Evolutionary conservation across 2,888 invertebrate species (phyloP), one percentile per base, ranked within the genome.

Genomic region (Theretra japonica): DNA sequence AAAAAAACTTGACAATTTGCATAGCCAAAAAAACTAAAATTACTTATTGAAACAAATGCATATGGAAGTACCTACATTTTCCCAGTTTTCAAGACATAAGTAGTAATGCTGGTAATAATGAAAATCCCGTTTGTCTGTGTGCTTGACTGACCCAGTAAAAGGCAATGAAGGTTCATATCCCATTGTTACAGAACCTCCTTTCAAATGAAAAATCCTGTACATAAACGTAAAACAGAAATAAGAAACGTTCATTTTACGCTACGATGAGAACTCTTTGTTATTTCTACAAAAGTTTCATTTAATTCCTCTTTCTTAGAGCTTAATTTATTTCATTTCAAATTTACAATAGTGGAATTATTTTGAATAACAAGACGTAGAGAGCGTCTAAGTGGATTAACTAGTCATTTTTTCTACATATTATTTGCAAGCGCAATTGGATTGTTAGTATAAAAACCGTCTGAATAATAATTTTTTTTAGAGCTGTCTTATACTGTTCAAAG

Each of bases 201-300:
- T n/a, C 53, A 53, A 53, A 53, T 53, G 53, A 53, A 53, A 53
- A 53, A 53, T 48, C 59, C 53, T 33, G 62, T n/a, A 41, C 59
- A 60, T 41, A 57, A 62, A 70, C 70, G 69, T 41, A 33, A 68
- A 48, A 72, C 53, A n/a, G 41, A 68, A 50, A 73, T 69, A 57
- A 75, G 57, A 74, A 75, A 73, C 74, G 72, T 78, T 77, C 76
- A 81, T 79, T 80, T 78, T 69, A 78, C 73, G 73, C 75, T 73
- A 77, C 73, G 71, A 65, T 73, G 70, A 59, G 19, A 74, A 62
- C 69, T 58, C 72, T 72, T 75, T 75, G 73, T 69, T 75, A 73
- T 76, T 77, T 75, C 74, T 74, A 30, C 68, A 72, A 72, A 75
- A 70, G 70, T 71, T 28, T 71, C 77, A 75, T 75, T 73, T 30